A percentile compares a stretch with the other conserved stretches of the same genome.
phyloP scores from a whole-genome alignment of 2,113 vertebrate species.

The Pungitius pungitius region DNA sequence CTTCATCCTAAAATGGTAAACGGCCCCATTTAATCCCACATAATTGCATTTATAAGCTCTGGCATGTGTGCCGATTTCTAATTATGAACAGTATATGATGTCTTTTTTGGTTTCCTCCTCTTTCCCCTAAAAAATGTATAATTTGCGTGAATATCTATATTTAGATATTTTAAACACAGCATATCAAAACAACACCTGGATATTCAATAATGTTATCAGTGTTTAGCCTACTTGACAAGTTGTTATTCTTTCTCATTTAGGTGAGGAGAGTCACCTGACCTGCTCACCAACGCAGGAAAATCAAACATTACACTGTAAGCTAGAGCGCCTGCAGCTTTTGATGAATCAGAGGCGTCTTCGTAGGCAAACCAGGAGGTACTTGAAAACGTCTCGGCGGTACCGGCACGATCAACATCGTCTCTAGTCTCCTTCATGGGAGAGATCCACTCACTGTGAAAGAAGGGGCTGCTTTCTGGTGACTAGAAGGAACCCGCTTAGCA shows the following conservation, averaged over 20 bases:
- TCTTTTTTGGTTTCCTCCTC: background rate
- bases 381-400: constrained; percentile 83
- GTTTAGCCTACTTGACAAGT: background rate
- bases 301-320: constrained; percentile 88
- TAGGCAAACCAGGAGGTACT: constrained; percentile 83
- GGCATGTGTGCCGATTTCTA: no score
- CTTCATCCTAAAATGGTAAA: background rate
- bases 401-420: constrained; percentile 48
- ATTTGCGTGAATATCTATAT: no score
- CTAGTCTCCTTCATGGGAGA: constrained; percentile 51
- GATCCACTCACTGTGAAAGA: constrained; percentile 80
- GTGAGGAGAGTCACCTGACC: constrained; percentile 74
- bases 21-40: background rate
- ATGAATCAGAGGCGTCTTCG: constrained; percentile 89
- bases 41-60: background rate
- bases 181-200: no score
- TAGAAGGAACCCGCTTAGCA: background rate
- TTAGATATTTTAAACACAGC: no score
- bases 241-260: constrained; percentile 2
- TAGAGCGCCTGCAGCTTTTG: constrained; percentile 89
- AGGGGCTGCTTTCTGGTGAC: constrained; percentile 55
- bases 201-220: background rate
- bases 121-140: no score
- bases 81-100: background rate
- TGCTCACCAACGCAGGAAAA: constrained; percentile 84